Evolutionary conservation across 1,140 invertebrate genomes (phyloP), one percentile per base, ranked within the genome.

Genomic region (Drosophila elegans): DNA sequence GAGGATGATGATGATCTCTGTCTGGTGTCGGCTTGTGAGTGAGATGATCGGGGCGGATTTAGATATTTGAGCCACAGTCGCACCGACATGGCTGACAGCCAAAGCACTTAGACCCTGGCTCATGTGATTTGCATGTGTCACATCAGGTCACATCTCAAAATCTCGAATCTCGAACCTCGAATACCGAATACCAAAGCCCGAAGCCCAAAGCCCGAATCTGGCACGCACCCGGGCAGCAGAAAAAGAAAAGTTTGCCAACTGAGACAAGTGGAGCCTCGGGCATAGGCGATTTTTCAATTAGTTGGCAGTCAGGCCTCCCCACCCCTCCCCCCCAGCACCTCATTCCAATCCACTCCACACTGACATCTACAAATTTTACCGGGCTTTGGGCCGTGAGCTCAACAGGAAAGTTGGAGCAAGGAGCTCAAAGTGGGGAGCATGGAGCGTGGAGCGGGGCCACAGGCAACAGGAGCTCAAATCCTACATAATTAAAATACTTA

Each of bases 401-500:
- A 39, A 49, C 44, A 32, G 51, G 34, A 32, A 32, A 38, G 57
- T 10, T 12, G 46, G 16, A 13, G 9, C 46, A 6, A 44, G 10
- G 27, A 63, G 32, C 16, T n/a, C n/a, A n/a, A n/a, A n/a, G n/a
- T n/a, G n/a, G n/a, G 13, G 16, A 25, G 34, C 13, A 5, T 11
- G 11, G 46, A n/a, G 39, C 29, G 25, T 46, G 32, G 38, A 60
- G 16, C 16, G 16, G 16, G 16, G 16, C 16, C 0, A 39, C 56
- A 44, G 69, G 62, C 25, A 74, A 61, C 80, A 76, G 71, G 39
- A 60, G 69, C 74, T 61, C 52, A 88, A 88, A 88, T 89, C 84
- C 84, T 84, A 88, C 84, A 88, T 88, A 89, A 88, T 88, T 88
- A 88, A 88, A 88, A 89, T 89, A 88, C 84, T 88, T 88, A 88